A percentile compares a stretch with the other conserved stretches of the same genome.
phyloP scores from a whole-genome alignment of 2,113 vertebrate species.

The Mormyrus lacerda region DNA sequence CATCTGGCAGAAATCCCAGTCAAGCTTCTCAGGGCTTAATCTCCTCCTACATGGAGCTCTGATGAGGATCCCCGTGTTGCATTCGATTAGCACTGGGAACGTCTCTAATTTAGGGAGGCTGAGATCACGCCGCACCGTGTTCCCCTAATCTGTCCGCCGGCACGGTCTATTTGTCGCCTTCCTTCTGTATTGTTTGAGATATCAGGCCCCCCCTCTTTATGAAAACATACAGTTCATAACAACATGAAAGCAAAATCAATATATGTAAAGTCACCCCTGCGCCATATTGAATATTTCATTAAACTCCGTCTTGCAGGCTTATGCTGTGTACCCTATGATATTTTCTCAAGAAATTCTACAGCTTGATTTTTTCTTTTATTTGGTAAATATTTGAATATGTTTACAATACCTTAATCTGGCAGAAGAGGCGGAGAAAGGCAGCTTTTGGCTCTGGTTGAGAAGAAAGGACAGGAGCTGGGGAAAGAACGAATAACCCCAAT shows the following conservation, averaged over 20 bases:
- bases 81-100: slow-evolving; percentile 40
- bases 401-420: not conserved
- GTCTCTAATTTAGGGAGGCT: slow-evolving; percentile 35
- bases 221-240: not conserved
- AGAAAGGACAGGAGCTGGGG: too few species aligned
- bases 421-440: too few species aligned
- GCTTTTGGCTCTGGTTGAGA: too few species aligned
- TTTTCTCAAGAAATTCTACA: not conserved
- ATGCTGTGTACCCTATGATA: not conserved
- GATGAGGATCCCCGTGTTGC: slow-evolving; percentile 25
- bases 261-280: not conserved
- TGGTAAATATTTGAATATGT: not conserved
- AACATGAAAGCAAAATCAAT: not conserved
- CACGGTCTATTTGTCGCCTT: not conserved
- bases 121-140: not conserved
- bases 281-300: not conserved
- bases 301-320: not conserved
- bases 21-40: not conserved
- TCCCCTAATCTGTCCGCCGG: not conserved
- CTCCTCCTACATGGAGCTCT: not conserved
- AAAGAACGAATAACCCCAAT: too few species aligned
- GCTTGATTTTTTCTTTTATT: not conserved
- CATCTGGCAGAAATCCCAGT: not conserved
- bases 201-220: not conserved
- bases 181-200: not conserved